phyloP scores from a whole-genome alignment of 64 coral and sea anemone genomes.

The Astreopora myriophthalma region DNA sequence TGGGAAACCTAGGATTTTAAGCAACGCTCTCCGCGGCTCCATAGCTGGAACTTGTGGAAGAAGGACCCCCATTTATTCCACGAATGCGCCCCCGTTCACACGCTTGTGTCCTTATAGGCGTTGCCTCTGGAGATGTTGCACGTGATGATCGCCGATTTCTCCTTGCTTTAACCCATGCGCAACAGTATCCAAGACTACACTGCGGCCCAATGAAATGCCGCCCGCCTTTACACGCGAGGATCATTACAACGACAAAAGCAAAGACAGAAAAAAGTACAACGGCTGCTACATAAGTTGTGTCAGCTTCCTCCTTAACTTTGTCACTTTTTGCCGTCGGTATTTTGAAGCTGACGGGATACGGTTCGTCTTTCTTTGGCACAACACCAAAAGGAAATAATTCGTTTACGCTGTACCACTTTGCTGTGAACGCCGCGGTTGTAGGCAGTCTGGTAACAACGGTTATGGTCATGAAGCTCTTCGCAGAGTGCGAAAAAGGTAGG shows the following conservation, averaged over 20 bases:
- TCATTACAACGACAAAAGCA: neutral
- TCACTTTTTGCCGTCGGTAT: neutral
- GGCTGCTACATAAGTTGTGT: neutral
- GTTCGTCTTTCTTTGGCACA: neutral
- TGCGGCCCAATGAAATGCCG: neutral
- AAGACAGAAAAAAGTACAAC: neutral
- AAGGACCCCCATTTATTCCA: neutral
- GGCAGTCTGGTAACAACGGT: neutral
- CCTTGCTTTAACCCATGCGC: neutral
- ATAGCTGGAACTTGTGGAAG: neutral
- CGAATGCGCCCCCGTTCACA: too few species aligned
- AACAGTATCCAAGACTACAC: neutral
- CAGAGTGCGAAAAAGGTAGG: neutral
- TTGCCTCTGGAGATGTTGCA: neutral
- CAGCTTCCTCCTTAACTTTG: neutral
- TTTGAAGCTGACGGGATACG: neutral
- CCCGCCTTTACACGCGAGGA: conserved; percentile 1
- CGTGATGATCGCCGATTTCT: neutral
- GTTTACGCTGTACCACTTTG: conserved; percentile 21
- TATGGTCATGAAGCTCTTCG: conserved; percentile 3
- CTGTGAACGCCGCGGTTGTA: neutral
- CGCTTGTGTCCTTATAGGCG: neutral
- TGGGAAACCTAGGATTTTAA: neutral
- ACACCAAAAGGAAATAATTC: neutral
- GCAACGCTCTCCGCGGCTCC: neutral